phyloP scores from a whole-genome alignment of 2,797 vertebrate species.

The Schizopygopsis pylzovi region DNA sequence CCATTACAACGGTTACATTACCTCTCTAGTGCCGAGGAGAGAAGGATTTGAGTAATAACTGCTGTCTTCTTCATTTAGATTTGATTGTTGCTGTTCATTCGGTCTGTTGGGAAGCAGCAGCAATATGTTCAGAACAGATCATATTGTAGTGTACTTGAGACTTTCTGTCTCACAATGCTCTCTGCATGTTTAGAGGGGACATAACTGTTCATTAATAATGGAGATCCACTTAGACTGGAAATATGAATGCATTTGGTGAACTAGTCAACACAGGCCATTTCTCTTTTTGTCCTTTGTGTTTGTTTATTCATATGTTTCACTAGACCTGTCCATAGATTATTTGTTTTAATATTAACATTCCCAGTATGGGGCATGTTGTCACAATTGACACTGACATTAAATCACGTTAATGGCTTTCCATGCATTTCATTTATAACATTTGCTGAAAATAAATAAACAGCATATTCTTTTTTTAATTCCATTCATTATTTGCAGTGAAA shows the following conservation, averaged over 20 bases:
- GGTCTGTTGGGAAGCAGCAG: neutral
- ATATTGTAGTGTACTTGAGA: neutral
- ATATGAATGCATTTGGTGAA: constrained; percentile 5
- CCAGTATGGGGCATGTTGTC: neutral
- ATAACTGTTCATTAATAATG: neutral
- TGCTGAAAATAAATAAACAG: neutral
- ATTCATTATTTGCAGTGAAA: neutral
- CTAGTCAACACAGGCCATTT: neutral
- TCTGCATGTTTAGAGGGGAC: neutral
- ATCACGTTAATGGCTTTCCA: neutral
- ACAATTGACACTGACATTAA: neutral
- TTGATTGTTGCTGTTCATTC: neutral
- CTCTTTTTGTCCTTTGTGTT: neutral
- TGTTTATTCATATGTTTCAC: neutral
- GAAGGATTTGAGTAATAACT: constrained; percentile 16
- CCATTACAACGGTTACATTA: neutral
- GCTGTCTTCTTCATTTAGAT: neutral
- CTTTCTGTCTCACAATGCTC: neutral
- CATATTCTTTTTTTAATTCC: neutral
- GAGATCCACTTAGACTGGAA: neutral
- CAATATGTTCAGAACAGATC: neutral
- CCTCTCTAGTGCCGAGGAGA: neutral
- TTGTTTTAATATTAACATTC: neutral
- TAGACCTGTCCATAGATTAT: neutral
- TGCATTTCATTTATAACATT: neutral